Evolutionary conservation across 2,797 vertebrate genomes (phyloP), one percentile per base, ranked within the genome.

Genomic region (Streptopelia turtur): DNA sequence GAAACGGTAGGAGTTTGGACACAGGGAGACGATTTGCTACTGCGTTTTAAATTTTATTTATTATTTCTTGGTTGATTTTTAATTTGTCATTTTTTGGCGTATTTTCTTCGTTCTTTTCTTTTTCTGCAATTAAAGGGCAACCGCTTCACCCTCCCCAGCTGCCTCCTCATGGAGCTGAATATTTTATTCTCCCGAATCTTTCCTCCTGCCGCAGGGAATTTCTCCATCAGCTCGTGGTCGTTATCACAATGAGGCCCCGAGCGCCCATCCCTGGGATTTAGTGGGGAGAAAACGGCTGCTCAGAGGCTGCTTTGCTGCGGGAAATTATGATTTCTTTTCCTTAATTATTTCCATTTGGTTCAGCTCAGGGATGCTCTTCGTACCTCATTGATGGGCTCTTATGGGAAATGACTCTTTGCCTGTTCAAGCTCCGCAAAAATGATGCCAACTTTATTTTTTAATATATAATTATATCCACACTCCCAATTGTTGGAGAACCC

Each of bases 331-430:
- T 61, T 8, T 33, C 64, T 90, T 87, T 78, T 65, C 13, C 78
- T 77, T 93, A 82, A 94, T 95, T 91, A 64, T 94, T 96, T 86
- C 90, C 88, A 93, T 94, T 89, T 74, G 76, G 71, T 74, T 93
- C 43, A 90, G 76, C 79, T 87, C 78, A 37, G 18, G 75, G 71
- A 82, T 61, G 78, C 63, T 89, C 78, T 83, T 80, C 63, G 79
- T 43, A 79, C 72, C 76, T 93, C 87, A 83, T 88, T 28, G 22
- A 41, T 55, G 45, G 66, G 49, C 63, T 4, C 0, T 31, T 4
- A 4, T 87, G 57, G 87, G 81, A 94, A 94, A 91, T 10, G 61
- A 43, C 57, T 89, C 90, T 79, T 41, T 13, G 78, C 27, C 74
- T 75, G 27, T 49, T 79, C 0, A 5, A 77, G 79, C 57, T 76